These are phyloP conservation scores for Hippocampus abdominalis DNA, from an alignment of 2,113 vertebrate genomes.

Conservation along the genomic window DNA sequence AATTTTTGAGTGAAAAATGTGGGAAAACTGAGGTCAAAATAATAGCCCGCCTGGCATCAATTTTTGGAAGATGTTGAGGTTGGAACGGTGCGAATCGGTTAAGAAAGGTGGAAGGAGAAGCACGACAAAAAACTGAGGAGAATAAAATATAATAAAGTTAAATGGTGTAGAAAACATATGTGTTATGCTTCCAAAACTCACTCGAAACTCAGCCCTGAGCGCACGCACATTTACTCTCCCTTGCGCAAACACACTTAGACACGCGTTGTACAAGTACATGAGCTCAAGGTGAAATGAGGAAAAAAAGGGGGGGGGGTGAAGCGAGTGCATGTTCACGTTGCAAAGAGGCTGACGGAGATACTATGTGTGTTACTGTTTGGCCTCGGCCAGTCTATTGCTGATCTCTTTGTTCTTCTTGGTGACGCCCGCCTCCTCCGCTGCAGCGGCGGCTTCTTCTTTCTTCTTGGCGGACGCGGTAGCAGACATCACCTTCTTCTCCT, in stretches of 20 bases:
- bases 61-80: no score
- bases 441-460: constrained; percentile 71
- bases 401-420: constrained; percentile 97
- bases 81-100: no score
- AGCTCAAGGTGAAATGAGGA: constrained; percentile 25
- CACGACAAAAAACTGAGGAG: no score
- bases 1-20: no score
- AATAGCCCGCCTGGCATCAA: no score
- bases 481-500: constrained; percentile 72
- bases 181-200: no score
- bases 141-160: no score
- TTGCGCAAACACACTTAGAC: neutral
- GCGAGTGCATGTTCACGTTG: neutral
- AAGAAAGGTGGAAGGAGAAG: no score
- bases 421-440: constrained; percentile 71
- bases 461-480: constrained; percentile 86
- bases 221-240: neutral
- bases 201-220: neutral
- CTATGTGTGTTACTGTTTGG: constrained; percentile 79
- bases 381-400: constrained; percentile 98
- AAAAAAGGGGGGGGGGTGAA: neutral
- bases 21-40: no score
- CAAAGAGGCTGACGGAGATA: neutral
- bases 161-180: no score
- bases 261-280: neutral